These are phyloP conservation scores for Brachyrhaphis roseni DNA, from an alignment of 2,797 vertebrate genomes.

Conservation along the genomic window DNA sequence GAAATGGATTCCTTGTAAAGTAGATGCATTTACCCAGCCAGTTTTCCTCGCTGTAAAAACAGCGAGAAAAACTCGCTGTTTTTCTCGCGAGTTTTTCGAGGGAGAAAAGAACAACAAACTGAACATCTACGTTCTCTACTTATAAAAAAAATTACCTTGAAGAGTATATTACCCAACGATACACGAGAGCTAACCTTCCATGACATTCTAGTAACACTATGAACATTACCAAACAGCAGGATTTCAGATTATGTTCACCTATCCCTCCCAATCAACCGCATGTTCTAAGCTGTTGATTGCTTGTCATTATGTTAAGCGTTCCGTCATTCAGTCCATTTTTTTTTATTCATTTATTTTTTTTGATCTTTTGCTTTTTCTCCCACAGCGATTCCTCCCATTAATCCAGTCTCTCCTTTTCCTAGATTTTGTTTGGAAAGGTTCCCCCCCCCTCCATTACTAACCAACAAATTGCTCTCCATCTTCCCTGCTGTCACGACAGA, in stretches of 20 bases:
- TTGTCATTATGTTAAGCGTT: neutral
- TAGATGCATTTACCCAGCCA: neutral
- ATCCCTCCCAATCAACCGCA: neutral
- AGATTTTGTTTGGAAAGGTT: neutral
- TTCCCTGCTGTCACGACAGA: slow-evolving; percentile 16
- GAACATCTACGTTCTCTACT: neutral
- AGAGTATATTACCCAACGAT: neutral
- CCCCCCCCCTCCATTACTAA: neutral
- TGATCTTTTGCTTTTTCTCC: neutral
- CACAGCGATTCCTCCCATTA: neutral
- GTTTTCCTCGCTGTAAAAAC: neutral
- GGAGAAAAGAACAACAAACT: slow-evolving; percentile 1
- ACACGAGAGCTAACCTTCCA: neutral
- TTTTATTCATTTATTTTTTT: neutral
- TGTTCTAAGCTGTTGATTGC: slow-evolving; percentile 5
- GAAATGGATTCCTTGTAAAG: neutral
- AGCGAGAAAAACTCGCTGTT: too few species aligned
- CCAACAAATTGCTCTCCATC: slow-evolving; percentile 8
- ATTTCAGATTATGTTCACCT: slow-evolving; percentile 25
- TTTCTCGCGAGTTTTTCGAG: too few species aligned
- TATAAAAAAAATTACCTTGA: neutral
- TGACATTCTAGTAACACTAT: neutral
- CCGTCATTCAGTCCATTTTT: neutral
- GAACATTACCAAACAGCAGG: slow-evolving; percentile 3
- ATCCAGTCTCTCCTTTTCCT: neutral